A percentile compares a stretch with the other conserved stretches of the same genome.
phyloP scores from a whole-genome alignment of 2,797 vertebrate genomes.

The Betta splendens region DNA sequence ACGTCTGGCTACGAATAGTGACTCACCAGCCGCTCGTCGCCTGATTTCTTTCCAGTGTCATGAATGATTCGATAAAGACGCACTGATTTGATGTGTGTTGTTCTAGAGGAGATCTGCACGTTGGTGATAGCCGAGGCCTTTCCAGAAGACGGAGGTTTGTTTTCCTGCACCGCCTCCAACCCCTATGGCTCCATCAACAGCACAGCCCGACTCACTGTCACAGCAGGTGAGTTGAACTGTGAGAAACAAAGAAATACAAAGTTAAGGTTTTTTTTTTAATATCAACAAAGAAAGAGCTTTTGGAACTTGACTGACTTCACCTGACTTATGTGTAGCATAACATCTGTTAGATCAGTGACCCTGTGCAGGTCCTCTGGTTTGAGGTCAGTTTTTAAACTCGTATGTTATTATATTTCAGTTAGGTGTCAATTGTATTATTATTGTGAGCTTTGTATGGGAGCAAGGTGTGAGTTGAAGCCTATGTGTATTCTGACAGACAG shows the following conservation, averaged over 20 bases:
- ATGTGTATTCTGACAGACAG: conserved; percentile 30
- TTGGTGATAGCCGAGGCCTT: conserved; percentile 96
- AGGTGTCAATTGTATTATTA: conserved; percentile 28
- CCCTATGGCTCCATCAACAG: conserved; percentile 86
- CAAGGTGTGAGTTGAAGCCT: conserved; percentile 12
- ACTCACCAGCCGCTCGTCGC: conserved; percentile 63
- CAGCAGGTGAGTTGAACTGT: conserved; percentile 68
- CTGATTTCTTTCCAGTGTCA: conserved; percentile 23
- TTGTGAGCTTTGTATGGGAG: conserved; percentile 7
- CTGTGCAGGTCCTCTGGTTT: conserved; percentile 12
- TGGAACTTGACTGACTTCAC: too few relatives aligned
- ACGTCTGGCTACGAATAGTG: conserved; percentile 32
- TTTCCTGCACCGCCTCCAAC: conserved; percentile 90
- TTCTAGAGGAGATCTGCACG: conserved; percentile 95
- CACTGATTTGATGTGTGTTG: not conserved
- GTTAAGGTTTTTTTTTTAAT: too few relatives aligned
- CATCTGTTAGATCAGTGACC: not conserved
- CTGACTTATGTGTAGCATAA: too few relatives aligned
- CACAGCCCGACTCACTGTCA: conserved; percentile 85
- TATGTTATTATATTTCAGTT: conserved; percentile 1
- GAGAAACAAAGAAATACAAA: too few relatives aligned
- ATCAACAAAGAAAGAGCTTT: not conserved
- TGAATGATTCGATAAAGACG: not conserved
- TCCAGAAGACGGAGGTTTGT: conserved; percentile 93
- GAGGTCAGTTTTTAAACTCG: not conserved